Base-by-base conservation (phyloP, 1,140 invertebrate species). In the Drosophila arizonae region DNA sequence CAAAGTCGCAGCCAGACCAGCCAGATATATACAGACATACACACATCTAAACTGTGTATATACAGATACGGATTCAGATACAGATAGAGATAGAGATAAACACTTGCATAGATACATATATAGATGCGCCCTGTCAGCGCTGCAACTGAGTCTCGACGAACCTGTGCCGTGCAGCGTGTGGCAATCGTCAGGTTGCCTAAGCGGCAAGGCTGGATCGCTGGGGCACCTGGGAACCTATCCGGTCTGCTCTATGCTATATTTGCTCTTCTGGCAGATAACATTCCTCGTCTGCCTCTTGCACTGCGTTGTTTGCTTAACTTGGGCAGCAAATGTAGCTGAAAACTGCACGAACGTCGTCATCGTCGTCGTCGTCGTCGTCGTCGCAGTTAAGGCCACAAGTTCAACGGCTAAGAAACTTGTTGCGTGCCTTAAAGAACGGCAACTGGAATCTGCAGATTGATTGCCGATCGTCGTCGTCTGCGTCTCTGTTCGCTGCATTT, bases 381-480 rank as follows among this genome's bases (percentile, higher is more conserved):
- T n/a, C 33, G 48, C 67, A 71, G 72, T 81, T 86, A 70, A 73
- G 82, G 82, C 82, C 69, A 76, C 79, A 81, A 86, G 82, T 86
- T 86, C 81, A 86, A 73, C 67, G 64, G 67, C 74, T 72, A 73
- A 68, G 74, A 73, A 70, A 78, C 82, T 88, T 71, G 76, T 87
- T 87, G 84, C 82, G 76, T 86, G 82, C 82, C 61, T 69, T 71
- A 50, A 68, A 72, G 41, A 78, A 50, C 43, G 9, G 50, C 48
- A 60, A 70, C 56, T 76, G 84, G 82, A 86, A 87, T 84, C 84
- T 88, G 84, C 51, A 57, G 84, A 87, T 88, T 87, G 84, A 87
- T 87, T 84, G 84, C 46, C 84, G 84, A 87, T 87, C 79, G 79
- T 66, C 78, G 56, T 60, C n/a, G 61, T 51, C 52, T 24, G 30